Evolutionary conservation across 2,888 invertebrate species (phyloP).

Genomic region (Alloplasta piceator): DNA sequence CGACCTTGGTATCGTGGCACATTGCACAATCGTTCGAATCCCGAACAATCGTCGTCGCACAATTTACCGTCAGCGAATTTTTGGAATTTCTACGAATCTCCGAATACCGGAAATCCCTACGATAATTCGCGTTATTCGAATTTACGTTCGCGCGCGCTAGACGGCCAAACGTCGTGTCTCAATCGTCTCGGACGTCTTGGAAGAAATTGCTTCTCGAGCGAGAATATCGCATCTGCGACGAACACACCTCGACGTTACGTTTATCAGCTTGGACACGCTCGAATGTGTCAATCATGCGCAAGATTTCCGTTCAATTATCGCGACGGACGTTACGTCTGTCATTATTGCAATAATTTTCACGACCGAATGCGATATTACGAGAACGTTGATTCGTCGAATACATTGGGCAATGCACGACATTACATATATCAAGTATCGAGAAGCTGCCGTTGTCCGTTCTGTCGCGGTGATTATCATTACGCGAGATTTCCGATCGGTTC

Average conservation of each 20-base stretch:
- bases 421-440: conserved; percentile 79
- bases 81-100: conserved; percentile 71
- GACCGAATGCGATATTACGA: conserved; percentile 76
- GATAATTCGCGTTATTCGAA: conserved; percentile 75
- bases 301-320: conserved; percentile 70
- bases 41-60: conserved; percentile 69
- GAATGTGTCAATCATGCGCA: conserved; percentile 76
- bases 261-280: conserved; percentile 75
- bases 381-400: conserved; percentile 52
- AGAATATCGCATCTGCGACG: conserved; percentile 77
- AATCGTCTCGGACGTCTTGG: conserved; percentile 76
- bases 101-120: conserved; percentile 71
- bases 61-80: conserved; percentile 71
- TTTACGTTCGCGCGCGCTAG: conserved; percentile 66
- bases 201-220: conserved; percentile 80
- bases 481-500: conserved; percentile 73
- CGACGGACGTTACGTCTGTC: conserved; percentile 74
- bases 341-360: conserved; percentile 77
- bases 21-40: conserved; percentile 55
- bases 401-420: conserved; percentile 74
- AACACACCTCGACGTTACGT: conserved; percentile 73
- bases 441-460: conserved; percentile 77
- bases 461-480: conserved; percentile 77
- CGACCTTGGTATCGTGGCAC: conserved; percentile 72
- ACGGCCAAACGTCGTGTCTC: conserved; percentile 73